phyloP scores from a whole-genome alignment of 1,140 invertebrate species.

The Panagrolaimus sp. region DNA sequence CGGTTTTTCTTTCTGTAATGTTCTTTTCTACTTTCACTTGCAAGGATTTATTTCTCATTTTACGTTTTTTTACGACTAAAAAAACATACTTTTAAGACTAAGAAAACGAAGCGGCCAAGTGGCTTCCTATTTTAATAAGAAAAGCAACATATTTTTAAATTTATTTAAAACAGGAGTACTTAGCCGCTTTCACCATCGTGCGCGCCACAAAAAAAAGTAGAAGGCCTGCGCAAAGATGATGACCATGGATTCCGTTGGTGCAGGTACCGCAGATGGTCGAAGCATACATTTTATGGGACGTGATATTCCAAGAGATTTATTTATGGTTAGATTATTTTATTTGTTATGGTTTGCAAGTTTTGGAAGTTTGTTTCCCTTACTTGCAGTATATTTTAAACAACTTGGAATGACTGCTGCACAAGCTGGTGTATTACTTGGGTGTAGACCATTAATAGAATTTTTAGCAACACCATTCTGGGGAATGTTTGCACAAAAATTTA shows the following conservation, averaged over 20 bases:
- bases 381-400: slow-evolving; percentile 91
- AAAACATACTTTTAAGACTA: too few relatives aligned
- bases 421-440: slow-evolving; percentile 70
- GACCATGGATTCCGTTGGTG: slow-evolving; percentile 16
- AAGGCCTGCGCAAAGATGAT: slow-evolving; percentile 8
- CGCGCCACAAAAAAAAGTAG: too few relatives aligned
- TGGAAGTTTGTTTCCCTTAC: slow-evolving; percentile 89
- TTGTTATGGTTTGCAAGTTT: slow-evolving; percentile 99
- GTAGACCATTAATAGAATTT: slow-evolving; percentile 92
- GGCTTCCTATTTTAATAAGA: too few relatives aligned
- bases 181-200: too few relatives aligned
- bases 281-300: slow-evolving; percentile 47
- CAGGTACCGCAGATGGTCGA: slow-evolving; percentile 24
- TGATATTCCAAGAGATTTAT: slow-evolving; percentile 66
- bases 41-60: too few relatives aligned
- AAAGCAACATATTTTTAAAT: too few relatives aligned
- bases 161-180: too few relatives aligned
- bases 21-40: too few relatives aligned
- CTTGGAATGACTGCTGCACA: slow-evolving; percentile 69
- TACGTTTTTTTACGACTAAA: too few relatives aligned
- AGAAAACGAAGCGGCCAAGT: too few relatives aligned
- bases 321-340: slow-evolving; percentile 92
- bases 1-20: too few relatives aligned
- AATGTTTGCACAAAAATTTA: slow-evolving; percentile 73
- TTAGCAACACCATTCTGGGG: slow-evolving; percentile 96